phyloP scores from a whole-genome alignment of 2,113 vertebrate species.

The Rhinoptilus africanus region DNA sequence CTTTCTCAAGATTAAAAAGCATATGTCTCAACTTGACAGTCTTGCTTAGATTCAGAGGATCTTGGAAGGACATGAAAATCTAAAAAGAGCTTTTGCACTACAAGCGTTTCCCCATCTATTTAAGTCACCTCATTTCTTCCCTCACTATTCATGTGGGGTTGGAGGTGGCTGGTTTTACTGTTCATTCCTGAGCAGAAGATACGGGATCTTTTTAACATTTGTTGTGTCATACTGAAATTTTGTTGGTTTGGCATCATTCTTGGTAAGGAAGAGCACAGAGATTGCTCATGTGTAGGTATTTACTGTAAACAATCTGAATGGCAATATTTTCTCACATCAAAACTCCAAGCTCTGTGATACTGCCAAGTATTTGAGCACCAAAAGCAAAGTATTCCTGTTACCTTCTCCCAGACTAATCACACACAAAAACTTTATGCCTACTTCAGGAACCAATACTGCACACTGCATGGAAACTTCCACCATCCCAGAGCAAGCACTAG shows the following conservation, averaged over 20 bases:
- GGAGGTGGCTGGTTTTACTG: not conserved
- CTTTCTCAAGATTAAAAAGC: not conserved
- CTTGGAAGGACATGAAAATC: not conserved
- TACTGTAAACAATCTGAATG: not conserved
- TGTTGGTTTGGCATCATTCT: not conserved
- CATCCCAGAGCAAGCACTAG: not conserved
- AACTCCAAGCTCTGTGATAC: not conserved
- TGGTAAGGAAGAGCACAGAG: not conserved
- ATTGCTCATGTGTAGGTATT: not conserved
- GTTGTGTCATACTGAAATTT: not conserved
- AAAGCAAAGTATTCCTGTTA: not conserved
- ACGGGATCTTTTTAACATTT: not conserved
- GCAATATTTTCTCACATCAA: not conserved
- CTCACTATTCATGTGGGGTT: not conserved
- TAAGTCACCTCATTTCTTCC: not conserved
- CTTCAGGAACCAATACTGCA: not conserved
- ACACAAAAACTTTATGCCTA: not conserved
- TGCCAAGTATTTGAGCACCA: not conserved
- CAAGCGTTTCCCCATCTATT: not conserved
- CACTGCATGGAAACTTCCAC: not conserved
- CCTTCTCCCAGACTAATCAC: not conserved
- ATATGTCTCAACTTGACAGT: not conserved
- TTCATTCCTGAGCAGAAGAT: not conserved
- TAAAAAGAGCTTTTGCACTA: not conserved
- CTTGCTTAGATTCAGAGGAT: not conserved